Evolutionary conservation across 2,113 vertebrate species (phyloP), one percentile per base, ranked within the genome.

Genomic region (Tachuris rubrigastra): DNA sequence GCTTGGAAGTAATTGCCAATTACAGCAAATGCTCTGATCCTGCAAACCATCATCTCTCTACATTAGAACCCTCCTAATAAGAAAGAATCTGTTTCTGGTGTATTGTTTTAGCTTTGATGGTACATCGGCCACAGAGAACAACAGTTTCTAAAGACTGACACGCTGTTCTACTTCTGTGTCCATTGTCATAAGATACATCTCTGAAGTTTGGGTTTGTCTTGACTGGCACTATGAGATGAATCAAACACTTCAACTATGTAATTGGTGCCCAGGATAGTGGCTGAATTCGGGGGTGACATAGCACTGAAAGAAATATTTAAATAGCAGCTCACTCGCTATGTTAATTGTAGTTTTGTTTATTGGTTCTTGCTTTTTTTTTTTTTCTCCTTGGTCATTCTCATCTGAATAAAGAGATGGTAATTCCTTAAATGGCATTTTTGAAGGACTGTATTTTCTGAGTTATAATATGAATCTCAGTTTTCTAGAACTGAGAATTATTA

Each of bases 361-460:
- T 76, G n/a, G 20, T 73, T 89, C 73, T 95, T 95, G 69, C 42
- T 87, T 65, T 79, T 92, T 46, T 90, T 90, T 82, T 87, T 69
- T 46, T 90, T 72, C 3, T 75, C 27, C 24, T 87, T 60, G 13
- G 46, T 83, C 2, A 1, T 82, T 95, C 16, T 47, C 12, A 46
- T 72, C 37, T 89, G 53, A 93, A 60, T 89, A 85, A 73, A 76
- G 44, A 67, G 35, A 25, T n/a, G 4, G 16, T 65, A 75, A 46
- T 75, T 82, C 58, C 5, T 8, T 87, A 73, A 81, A 75, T 42
- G 22, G 16, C 47, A 31, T 81, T 84, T 93, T 80, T 74, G 20
- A 95, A 86, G 39, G 28, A 71, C 10, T 55, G 31, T 0, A 7
- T 37, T 89, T 90, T 94, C 92, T 3, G 27, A 47, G 8, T 78